phyloP scores from a whole-genome alignment of 1,140 invertebrate species.

The Helicoverpa zea region DNA sequence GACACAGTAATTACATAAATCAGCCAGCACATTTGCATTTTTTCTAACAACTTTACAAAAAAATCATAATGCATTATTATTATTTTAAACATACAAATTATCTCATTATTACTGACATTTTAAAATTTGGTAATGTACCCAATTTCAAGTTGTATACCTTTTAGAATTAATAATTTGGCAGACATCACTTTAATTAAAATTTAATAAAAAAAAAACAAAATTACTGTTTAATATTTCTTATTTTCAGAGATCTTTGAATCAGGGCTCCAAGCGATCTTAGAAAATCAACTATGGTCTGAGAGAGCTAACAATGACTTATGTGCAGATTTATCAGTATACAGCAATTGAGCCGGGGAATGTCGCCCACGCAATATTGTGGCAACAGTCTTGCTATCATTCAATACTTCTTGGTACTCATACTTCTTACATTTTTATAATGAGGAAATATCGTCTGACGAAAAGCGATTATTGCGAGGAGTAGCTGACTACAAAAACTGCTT shows the following conservation, averaged over 20 bases:
- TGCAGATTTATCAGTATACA: not conserved
- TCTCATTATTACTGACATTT: not conserved
- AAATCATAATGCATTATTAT: conserved; percentile 1
- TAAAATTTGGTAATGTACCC: conserved; percentile 15
- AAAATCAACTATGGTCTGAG: not conserved
- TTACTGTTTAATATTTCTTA: not conserved
- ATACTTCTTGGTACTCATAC: too few relatives aligned
- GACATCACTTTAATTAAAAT: not conserved
- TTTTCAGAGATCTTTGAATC: conserved; percentile 8
- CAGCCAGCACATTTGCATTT: not conserved
- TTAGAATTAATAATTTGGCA: conserved; percentile 22
- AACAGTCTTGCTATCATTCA: not conserved
- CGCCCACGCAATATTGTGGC: not conserved
- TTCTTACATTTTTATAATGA: too few relatives aligned
- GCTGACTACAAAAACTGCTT: not conserved
- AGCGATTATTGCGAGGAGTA: too few relatives aligned
- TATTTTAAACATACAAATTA: not conserved
- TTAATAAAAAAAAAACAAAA: not conserved
- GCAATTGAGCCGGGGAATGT: not conserved
- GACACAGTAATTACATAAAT: not conserved
- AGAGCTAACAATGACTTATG: conserved; percentile 13
- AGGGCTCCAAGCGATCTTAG: conserved; percentile 7
- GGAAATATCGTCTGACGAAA: too few relatives aligned
- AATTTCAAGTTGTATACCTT: not conserved
- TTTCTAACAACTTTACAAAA: not conserved